These are phyloP conservation scores for Apamea sordens DNA, from an alignment of 2,888 invertebrate genomes.

Conservation along the genomic window DNA sequence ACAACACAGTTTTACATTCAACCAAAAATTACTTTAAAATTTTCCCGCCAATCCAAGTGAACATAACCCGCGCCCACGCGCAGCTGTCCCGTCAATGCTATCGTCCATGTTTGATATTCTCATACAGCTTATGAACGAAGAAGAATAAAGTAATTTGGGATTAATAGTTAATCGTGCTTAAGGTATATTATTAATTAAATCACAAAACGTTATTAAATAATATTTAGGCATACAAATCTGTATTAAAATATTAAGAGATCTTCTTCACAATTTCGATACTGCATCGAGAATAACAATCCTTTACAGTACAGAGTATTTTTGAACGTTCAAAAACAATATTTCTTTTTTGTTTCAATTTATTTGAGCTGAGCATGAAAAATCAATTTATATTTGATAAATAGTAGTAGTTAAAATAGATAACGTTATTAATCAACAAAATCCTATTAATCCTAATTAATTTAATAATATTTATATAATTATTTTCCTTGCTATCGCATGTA, in stretches of 20 bases:
- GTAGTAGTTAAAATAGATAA: not conserved
- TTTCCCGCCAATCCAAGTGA: conserved; percentile 6
- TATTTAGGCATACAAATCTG: not conserved
- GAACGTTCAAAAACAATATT: conserved; percentile 18
- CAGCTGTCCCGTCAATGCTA: not conserved
- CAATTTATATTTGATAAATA: not conserved
- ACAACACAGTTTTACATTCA: not conserved
- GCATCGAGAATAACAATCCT: conserved; percentile 26
- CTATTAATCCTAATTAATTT: too few species aligned
- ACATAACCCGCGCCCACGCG: not conserved
- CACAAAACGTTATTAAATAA: not conserved
- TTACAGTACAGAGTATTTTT: not conserved
- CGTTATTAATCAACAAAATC: not conserved
- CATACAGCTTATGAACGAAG: not conserved
- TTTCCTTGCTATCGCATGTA: rapidly evolving
- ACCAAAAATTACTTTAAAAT: not conserved
- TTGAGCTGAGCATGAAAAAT: not conserved
- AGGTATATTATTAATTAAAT: not conserved
- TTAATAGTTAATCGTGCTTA: not conserved
- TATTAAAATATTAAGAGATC: too few species aligned
- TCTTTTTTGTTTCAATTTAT: not conserved
- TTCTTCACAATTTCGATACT: not conserved
- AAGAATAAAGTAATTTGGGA: not conserved
- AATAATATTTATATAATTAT: too few species aligned
- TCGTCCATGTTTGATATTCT: too few species aligned